Evolutionary conservation across 2,113 vertebrate genomes (phyloP), one percentile per base, ranked within the genome.

Genomic region (Lasiurus cinereus): DNA sequence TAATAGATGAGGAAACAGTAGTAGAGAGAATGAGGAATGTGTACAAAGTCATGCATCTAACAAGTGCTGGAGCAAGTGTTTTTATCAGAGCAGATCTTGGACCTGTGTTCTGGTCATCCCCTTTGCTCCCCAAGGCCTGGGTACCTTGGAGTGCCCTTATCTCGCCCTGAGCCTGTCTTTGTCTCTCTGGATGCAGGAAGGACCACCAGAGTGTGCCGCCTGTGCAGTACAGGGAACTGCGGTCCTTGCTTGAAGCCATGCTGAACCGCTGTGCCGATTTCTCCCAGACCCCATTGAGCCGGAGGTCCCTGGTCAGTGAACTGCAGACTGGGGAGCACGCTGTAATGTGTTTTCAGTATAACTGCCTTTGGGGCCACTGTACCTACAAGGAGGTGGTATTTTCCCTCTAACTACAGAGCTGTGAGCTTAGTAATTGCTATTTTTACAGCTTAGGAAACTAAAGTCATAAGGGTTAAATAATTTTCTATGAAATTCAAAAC

Each of bases 171-270:
- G 12, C 59, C 54, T 73, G 2, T 39, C 96, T 31, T 97, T 97
- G 88, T 97, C 95, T 98, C 86, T 76, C 3, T 96, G 83, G 95
- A 1, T 95, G 67, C 96, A 99, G 99, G 97, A 98, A 98, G 88
- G 98, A 99, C 92, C 99, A 99, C 88, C 98, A 99, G 98, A 98
- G 98, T 73, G 97, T 94, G 76, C 98, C 96, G 24, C 99, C 99
- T 22, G 98, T 99, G 59, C 99, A 98, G 31, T 99, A 99, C 86
- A 95, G 93, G 82, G 98, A 98, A 69, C 89, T 99, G 52, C 98
- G 97, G 96, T 98, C 96, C 78, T 94, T 99, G 95, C 94, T 99
- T 12, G 97, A 98, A 97, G 97, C 98, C 56, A 95, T 99, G 96
- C 98, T 99, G 87, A 97, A 74, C 79, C 98, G 98, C 56, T 99